These are phyloP conservation scores for Echinometra lucunter DNA, from an alignment of 53 echinoderm and acorn worm genomes.

Conservation along the genomic window DNA sequence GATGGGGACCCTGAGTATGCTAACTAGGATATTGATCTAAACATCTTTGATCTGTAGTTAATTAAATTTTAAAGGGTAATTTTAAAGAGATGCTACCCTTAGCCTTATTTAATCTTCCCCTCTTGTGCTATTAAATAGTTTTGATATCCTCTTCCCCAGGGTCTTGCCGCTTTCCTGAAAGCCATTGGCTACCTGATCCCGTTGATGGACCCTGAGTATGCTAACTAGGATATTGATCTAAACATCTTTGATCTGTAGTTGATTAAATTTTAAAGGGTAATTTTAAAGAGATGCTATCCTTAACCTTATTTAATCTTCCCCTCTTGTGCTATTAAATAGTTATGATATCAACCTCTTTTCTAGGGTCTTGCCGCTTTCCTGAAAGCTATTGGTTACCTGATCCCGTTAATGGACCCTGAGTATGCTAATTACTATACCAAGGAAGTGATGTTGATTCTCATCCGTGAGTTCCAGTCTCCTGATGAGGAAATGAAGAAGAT, in stretches of 20 bases:
- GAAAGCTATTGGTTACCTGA: slow-evolving; percentile 99
- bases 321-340: neutral
- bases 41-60: too few species aligned
- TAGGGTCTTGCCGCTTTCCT: slow-evolving; percentile 99
- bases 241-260: slow-evolving; percentile 98
- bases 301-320: too few species aligned
- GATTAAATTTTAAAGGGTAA: slow-evolving; percentile 73
- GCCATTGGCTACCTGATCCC: slow-evolving; percentile 99
- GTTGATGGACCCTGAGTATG: slow-evolving; percentile 99
- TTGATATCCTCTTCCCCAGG: slow-evolving; percentile 67
- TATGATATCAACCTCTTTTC: neutral
- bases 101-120: too few species aligned
- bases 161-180: slow-evolving; percentile 99
- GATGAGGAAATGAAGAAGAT: slow-evolving; percentile 99
- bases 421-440: slow-evolving; percentile 99
- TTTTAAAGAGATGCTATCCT: too few species aligned
- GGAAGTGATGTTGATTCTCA: slow-evolving; percentile 99
- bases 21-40: too few species aligned
- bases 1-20: slow-evolving; percentile 99
- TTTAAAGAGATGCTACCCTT: too few species aligned
- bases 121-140: neutral
- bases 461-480: slow-evolving; percentile 99
- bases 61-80: too few species aligned
- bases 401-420: slow-evolving; percentile 99
- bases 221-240: slow-evolving; percentile 98